Conservation (phyloP, 2,888 invertebrate species). For the Macrosoma leucophasiata region DNA sequence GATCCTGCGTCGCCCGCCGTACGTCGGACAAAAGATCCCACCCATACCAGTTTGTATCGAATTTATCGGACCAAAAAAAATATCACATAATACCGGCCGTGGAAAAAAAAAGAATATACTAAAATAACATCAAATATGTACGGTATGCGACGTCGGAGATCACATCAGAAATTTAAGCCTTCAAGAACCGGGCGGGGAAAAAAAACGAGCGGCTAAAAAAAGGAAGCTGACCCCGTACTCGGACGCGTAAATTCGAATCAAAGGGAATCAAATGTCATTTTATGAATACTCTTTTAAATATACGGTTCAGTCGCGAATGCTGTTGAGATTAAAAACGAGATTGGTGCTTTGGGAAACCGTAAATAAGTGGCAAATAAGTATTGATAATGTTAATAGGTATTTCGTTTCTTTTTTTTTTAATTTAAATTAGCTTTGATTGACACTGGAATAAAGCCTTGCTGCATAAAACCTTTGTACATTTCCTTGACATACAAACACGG, state of each 20-base stretch:
- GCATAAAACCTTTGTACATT: too few species aligned
- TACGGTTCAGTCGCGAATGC: too few species aligned
- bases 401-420: too few species aligned
- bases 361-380: too few species aligned
- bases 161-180: conserved; percentile 71
- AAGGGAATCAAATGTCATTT: conserved; percentile 69
- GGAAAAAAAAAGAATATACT: conserved; percentile 34
- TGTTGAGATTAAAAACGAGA: too few species aligned
- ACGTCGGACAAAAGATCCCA: conserved; percentile 22
- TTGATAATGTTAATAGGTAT: too few species aligned
- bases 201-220: conserved; percentile 39
- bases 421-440: too few species aligned
- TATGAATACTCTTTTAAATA: conserved; percentile 37
- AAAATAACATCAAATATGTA: conserved; percentile 68
- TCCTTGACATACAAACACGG: too few species aligned
- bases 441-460: too few species aligned
- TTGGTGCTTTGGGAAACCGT: too few species aligned
- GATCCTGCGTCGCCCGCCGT: conserved; percentile 10
- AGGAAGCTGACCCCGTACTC: conserved; percentile 46
- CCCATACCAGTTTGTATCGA: conserved; percentile 37
- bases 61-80: conserved; percentile 57
- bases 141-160: conserved; percentile 69
- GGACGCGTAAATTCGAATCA: conserved; percentile 71
- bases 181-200: conserved; percentile 54
- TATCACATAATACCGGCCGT: conserved; percentile 30